Conservation (phyloP, 2,113 vertebrate species). For the Neoarius graeffei region DNA sequence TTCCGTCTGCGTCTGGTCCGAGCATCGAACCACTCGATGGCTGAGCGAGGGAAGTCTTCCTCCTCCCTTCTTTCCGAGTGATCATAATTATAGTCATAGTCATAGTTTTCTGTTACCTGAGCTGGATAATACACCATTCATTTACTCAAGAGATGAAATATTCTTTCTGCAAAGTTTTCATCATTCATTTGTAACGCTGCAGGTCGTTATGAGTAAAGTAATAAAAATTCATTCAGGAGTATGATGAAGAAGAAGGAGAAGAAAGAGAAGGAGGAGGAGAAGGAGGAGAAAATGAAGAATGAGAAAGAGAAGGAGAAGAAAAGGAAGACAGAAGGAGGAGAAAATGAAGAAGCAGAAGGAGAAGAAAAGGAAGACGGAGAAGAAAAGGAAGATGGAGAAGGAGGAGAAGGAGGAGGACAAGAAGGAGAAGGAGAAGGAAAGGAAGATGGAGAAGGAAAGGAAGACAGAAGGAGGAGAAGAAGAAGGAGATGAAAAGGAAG, state of each 20-base stretch:
- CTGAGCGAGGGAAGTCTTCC: constrained; percentile 43
- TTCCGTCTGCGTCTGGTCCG: constrained; percentile 61
- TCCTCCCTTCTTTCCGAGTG: constrained; percentile 21
- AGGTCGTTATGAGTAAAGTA: neutral
- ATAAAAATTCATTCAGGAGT: neutral
- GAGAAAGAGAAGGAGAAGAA: no score
- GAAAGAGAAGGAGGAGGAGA: no score
- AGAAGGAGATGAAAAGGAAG: no score
- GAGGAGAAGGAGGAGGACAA: no score
- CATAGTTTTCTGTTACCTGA: constrained; percentile 59
- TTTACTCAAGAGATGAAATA: neutral
- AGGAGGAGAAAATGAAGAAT: no score
- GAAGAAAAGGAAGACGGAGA: no score
- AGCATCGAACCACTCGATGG: constrained; percentile 63
- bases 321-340: no score
- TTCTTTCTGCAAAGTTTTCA: neutral
- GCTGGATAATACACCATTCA: constrained; percentile 46
- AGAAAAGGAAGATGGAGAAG: no score
- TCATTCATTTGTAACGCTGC: neutral
- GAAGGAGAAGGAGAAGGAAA: no score
- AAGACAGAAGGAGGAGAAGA: no score
- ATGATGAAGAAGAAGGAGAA: neutral
- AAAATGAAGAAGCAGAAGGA: no score
- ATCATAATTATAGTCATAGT: constrained; percentile 35
- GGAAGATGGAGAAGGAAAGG: no score